These are phyloP conservation scores for Cryptophagus acutangulus DNA, from an alignment of 2,888 invertebrate species.

Conservation along the genomic window DNA sequence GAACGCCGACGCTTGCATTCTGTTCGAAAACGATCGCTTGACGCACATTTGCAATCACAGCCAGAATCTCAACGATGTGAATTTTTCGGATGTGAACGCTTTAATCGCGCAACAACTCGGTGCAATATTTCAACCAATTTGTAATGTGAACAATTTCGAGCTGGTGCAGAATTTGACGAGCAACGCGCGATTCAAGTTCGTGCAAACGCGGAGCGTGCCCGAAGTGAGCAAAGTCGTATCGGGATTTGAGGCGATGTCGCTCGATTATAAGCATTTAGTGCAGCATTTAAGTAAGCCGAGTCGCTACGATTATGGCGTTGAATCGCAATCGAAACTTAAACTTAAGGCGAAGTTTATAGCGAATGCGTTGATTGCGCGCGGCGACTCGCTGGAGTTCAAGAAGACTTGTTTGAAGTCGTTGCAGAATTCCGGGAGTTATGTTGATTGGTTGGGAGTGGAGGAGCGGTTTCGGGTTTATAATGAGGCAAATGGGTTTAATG, in stretches of 20 bases:
- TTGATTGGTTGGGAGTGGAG: conserved; percentile 42
- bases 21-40: conserved; percentile 51
- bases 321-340: conserved; percentile 17
- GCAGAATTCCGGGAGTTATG: conserved; percentile 39
- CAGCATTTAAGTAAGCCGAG: conserved; percentile 22
- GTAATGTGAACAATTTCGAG: conserved; percentile 31
- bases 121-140: conserved; percentile 48
- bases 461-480: conserved; percentile 43
- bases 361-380: conserved; percentile 48
- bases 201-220: conserved; percentile 47
- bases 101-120: conserved; percentile 49
- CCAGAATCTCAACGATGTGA: conserved; percentile 31
- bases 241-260: too few species aligned
- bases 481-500: conserved; percentile 42
- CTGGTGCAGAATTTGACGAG: conserved; percentile 45
- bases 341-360: conserved; percentile 34
- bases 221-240: too few species aligned
- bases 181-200: conserved; percentile 50
- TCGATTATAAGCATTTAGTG: conserved; percentile 40
- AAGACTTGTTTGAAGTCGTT: conserved; percentile 38
- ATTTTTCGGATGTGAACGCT: conserved; percentile 48
- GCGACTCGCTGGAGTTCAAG: conserved; percentile 28
- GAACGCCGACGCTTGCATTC: conserved; percentile 43
- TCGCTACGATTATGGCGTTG: conserved; percentile 24
- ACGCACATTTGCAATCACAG: conserved; percentile 44